Evolutionary conservation across 2,888 invertebrate species (phyloP).

Genomic region (Tetragonula carbonaria): DNA sequence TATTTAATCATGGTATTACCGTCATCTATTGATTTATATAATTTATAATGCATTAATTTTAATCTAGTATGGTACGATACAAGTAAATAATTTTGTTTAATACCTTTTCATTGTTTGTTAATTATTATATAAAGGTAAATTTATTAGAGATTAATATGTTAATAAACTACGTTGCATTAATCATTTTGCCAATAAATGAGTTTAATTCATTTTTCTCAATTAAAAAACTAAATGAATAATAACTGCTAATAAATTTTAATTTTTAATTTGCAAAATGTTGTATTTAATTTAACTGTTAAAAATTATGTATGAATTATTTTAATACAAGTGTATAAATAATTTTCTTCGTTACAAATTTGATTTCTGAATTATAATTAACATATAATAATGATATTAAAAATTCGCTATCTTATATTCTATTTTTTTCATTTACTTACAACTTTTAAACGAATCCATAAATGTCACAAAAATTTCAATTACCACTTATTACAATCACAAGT

Average conservation of each 20-base stretch:
- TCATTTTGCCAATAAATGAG: no score
- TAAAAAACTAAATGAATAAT: neutral
- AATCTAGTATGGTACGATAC: neutral
- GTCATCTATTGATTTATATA: neutral
- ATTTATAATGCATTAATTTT: neutral
- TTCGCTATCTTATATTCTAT: neutral
- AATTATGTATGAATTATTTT: neutral
- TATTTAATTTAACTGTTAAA: neutral
- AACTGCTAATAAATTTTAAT: neutral
- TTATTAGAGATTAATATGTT: neutral
- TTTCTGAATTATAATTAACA: neutral
- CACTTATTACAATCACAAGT: conserved; percentile 6
- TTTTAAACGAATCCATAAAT: conserved; percentile 5
- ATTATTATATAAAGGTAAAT: neutral
- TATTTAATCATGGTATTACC: neutral
- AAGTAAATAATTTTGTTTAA: neutral
- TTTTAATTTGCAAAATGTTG: neutral
- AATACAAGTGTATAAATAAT: neutral
- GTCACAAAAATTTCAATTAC: neutral
- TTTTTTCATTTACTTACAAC: conserved; percentile 11
- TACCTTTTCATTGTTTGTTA: neutral
- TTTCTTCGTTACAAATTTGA: neutral
- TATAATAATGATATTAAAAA: neutral
- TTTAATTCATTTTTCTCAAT: neutral
- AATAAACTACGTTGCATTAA: no score